These are phyloP conservation scores for Cryptotis parvus DNA, from an alignment of 2,113 vertebrate genomes.

Conservation along the genomic window DNA sequence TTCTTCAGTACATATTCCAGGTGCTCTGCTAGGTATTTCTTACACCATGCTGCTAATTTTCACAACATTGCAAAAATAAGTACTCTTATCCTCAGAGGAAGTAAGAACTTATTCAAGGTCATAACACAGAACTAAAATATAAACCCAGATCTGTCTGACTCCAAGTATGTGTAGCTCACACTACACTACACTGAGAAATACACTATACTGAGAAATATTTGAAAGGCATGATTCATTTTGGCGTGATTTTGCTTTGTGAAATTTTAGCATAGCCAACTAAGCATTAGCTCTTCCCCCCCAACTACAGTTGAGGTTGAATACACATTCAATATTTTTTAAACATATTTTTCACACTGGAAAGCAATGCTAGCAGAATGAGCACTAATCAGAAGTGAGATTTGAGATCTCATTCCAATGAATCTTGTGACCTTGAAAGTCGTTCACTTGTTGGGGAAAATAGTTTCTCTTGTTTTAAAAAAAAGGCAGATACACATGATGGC, in stretches of 20 bases:
- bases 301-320: slow-evolving; percentile 25
- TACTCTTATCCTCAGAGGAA: not conserved
- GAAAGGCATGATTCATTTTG: slow-evolving; percentile 13
- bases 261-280: slow-evolving; percentile 43
- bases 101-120: not conserved
- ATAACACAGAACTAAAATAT: not conserved
- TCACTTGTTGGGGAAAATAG: not conserved
- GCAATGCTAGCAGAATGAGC: not conserved
- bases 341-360: slow-evolving; percentile 19
- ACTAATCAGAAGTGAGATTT: slow-evolving; percentile 17
- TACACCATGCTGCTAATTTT: slow-evolving; percentile 20
- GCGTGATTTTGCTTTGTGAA: slow-evolving; percentile 36
- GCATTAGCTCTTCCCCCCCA: slow-evolving; percentile 14
- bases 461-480: not conserved
- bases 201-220: slow-evolving; percentile 7
- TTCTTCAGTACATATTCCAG: slow-evolving; percentile 29
- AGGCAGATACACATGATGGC: too few species aligned
- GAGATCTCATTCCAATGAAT: not conserved
- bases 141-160: not conserved
- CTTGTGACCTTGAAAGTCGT: slow-evolving; percentile 8
- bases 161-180: not conserved
- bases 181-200: not conserved
- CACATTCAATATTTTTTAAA: not conserved
- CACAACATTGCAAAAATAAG: slow-evolving; percentile 20
- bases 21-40: not conserved